Conservation (phyloP, 2,888 invertebrate species). For the Choristoneura rosaceana region DNA sequence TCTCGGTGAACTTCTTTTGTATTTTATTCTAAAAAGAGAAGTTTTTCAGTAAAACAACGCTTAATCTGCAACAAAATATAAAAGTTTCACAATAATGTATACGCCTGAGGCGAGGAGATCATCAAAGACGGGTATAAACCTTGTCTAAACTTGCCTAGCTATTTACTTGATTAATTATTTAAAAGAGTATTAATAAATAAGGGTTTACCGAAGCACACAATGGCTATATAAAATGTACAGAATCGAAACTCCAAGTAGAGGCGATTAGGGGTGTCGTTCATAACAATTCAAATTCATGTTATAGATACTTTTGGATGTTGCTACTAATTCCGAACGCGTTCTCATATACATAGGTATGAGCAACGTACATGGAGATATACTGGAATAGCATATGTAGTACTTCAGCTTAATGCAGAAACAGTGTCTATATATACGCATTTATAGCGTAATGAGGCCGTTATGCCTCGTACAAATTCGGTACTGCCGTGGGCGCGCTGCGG, state of each 20-base stretch:
- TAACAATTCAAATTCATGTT: background rate
- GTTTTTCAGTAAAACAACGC: conserved; percentile 82
- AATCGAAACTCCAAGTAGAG: background rate
- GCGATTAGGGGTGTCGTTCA: background rate
- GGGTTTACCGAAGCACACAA: conserved; percentile 50
- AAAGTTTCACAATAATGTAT: conserved; percentile 83
- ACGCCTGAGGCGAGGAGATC: conserved; percentile 76
- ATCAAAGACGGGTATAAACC: conserved; percentile 72
- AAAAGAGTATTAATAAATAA: conserved; percentile 55
- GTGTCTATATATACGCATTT: conserved; percentile 75
- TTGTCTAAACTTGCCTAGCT: conserved; percentile 65
- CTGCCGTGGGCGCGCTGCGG: conserved; percentile 77
- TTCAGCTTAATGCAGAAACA: conserved; percentile 80
- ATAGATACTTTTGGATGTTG: background rate
- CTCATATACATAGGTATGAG: background rate
- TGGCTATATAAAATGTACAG: conserved; percentile 30
- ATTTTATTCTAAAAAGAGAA: conserved; percentile 78
- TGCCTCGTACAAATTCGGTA: conserved; percentile 74
- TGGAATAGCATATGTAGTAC: conserved; percentile 53
- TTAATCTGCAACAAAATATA: conserved; percentile 81
- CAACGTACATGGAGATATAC: conserved; percentile 43
- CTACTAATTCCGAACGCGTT: conserved; percentile 8
- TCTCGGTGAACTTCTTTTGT: conserved; percentile 79
- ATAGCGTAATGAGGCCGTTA: conserved; percentile 75
- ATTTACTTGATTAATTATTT: conserved; percentile 53